Evolutionary conservation across 1,140 invertebrate species (phyloP).

Genomic region (Uloborus diversus): DNA sequence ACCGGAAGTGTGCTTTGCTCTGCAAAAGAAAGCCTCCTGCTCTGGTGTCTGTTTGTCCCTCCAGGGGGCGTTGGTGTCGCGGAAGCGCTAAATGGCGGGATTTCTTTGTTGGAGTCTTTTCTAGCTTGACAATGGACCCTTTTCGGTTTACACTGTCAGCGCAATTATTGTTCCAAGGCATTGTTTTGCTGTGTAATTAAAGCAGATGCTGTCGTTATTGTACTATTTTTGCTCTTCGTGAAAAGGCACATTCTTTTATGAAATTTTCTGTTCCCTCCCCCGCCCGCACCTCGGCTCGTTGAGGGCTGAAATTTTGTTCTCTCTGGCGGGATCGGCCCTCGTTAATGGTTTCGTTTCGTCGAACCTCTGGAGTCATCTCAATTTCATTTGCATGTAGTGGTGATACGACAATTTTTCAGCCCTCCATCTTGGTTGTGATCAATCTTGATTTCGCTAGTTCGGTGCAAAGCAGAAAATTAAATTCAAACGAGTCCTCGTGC

Average conservation of each 20-base stretch:
- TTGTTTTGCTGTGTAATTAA: slow-evolving; percentile 57
- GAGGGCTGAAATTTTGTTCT: no score
- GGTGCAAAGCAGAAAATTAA: no score
- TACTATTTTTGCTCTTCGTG: slow-evolving; percentile 6
- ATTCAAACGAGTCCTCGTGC: no score
- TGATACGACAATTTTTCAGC: no score
- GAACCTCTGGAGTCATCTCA: no score
- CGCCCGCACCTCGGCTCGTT: no score
- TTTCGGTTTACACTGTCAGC: slow-evolving; percentile 53
- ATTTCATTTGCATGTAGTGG: no score
- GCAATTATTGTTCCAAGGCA: slow-evolving; percentile 52
- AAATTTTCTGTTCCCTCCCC: no score
- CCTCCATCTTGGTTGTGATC: no score
- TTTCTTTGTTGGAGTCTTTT: slow-evolving; percentile 48
- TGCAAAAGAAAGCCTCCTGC: background rate
- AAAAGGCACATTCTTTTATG: slow-evolving; percentile 2
- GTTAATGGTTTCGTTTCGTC: no score
- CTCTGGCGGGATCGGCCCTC: no score
- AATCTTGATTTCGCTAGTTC: no score
- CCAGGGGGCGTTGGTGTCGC: slow-evolving; percentile 37
- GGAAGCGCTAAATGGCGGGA: slow-evolving; percentile 23
- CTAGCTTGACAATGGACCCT: slow-evolving; percentile 45
- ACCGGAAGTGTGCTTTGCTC: slow-evolving; percentile 39
- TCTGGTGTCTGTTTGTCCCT: slow-evolving; percentile 50
- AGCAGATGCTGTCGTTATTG: slow-evolving; percentile 37